phyloP scores from a whole-genome alignment of 2,113 vertebrate genomes.

The Chaenocephalus aceratus region DNA sequence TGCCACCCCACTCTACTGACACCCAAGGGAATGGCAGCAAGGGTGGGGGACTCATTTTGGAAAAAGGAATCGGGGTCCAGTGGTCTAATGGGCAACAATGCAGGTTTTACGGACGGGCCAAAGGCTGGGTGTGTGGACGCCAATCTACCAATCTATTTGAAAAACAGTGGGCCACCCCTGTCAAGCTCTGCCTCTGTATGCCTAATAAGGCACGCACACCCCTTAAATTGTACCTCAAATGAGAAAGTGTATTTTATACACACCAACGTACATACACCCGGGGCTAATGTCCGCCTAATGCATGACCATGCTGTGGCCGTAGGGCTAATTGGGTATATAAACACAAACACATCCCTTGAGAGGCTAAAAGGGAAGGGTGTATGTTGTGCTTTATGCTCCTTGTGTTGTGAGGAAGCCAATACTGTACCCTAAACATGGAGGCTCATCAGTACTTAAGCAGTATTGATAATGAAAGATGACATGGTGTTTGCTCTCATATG shows the following conservation, averaged over 20 bases:
- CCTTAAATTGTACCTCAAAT: slow-evolving; percentile 68
- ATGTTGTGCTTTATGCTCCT: slow-evolving; percentile 56
- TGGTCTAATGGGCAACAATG: slow-evolving; percentile 82
- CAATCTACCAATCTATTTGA: slow-evolving; percentile 77
- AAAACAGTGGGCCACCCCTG: slow-evolving; percentile 70
- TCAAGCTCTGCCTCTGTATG: slow-evolving; percentile 60
- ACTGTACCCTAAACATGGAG: slow-evolving; percentile 49
- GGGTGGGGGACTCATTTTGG: slow-evolving; percentile 75
- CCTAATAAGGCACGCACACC: slow-evolving; percentile 75
- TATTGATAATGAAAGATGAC: slow-evolving; percentile 67
- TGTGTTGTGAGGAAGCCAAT: slow-evolving; percentile 46
- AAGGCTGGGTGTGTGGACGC: slow-evolving; percentile 71
- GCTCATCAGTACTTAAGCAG: slow-evolving; percentile 44
- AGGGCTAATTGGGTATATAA: slow-evolving; percentile 86
- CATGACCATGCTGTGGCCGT: slow-evolving; percentile 79
- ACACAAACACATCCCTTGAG: slow-evolving; percentile 84
- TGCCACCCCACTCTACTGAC: slow-evolving; percentile 86
- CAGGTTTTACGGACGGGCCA: slow-evolving; percentile 75
- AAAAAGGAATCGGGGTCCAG: slow-evolving; percentile 73
- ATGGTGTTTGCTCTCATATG: slow-evolving; percentile 46
- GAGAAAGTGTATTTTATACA: slow-evolving; percentile 67
- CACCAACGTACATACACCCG: slow-evolving; percentile 65
- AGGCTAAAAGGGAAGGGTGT: slow-evolving; percentile 56
- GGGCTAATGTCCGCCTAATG: slow-evolving; percentile 83
- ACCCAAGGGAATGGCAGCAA: slow-evolving; percentile 84